These are phyloP conservation scores for Liasis olivaceus DNA, from an alignment of 2,797 vertebrate genomes.

Conservation along the genomic window DNA sequence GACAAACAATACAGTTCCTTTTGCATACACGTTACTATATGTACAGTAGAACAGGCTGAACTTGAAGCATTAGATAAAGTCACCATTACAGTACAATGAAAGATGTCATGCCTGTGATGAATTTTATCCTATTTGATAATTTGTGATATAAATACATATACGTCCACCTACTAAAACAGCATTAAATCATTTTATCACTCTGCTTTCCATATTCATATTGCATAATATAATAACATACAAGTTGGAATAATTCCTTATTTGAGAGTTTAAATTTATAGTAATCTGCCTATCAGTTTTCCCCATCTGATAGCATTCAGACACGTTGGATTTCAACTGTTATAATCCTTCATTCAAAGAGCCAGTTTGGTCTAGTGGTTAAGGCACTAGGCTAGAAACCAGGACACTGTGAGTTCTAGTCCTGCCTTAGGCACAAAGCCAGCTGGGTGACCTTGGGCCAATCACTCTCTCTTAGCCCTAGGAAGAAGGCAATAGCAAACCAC, in stretches of 20 bases:
- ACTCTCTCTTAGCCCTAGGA: background rate
- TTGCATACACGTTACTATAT: background rate
- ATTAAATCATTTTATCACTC: background rate
- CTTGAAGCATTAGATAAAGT: conserved; percentile 22
- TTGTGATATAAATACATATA: background rate
- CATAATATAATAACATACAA: background rate
- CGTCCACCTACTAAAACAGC: background rate
- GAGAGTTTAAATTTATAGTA: background rate
- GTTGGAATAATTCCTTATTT: background rate
- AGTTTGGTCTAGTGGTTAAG: background rate
- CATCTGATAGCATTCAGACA: background rate
- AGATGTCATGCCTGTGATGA: background rate
- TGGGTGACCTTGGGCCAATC: background rate
- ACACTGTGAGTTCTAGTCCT: background rate
- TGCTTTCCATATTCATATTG: background rate
- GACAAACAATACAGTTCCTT: background rate
- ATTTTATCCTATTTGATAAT: background rate
- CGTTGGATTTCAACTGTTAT: background rate
- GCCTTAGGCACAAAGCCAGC: background rate
- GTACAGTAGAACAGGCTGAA: background rate
- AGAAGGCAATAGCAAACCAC: background rate
- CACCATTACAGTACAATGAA: background rate
- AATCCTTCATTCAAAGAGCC: background rate
- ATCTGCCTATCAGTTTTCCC: background rate
- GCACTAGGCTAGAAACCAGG: background rate